Conservation (phyloP, 2,113 vertebrate genomes). For the Lophochroa leadbeateri region DNA sequence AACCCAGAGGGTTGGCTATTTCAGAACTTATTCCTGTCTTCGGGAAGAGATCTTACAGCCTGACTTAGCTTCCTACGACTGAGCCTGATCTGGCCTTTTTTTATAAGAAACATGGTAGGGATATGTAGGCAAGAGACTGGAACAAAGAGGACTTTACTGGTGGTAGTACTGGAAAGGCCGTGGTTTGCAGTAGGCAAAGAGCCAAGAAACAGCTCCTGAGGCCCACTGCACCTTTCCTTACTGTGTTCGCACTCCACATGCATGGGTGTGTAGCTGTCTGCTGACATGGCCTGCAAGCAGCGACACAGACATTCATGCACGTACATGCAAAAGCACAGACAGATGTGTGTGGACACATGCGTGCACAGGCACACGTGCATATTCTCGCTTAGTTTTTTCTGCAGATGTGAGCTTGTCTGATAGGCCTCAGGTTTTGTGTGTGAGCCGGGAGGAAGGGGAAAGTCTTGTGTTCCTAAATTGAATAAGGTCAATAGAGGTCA, state of each 20-base stretch:
- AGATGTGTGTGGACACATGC: background rate
- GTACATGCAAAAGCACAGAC: background rate
- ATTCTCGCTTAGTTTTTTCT: background rate
- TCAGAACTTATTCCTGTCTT: background rate
- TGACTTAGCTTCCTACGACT: background rate
- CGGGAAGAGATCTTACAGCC: background rate
- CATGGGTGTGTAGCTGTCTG: background rate
- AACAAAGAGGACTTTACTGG: background rate
- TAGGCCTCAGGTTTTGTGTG: background rate
- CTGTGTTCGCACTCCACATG: background rate
- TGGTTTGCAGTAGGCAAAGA: background rate
- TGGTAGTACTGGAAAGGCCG: background rate
- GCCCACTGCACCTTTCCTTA: background rate
- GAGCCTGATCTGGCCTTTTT: background rate
- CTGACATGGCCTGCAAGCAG: background rate
- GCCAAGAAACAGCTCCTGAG: background rate
- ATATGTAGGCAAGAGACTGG: accelerated
- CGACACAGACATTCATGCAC: background rate
- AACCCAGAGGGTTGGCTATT: background rate
- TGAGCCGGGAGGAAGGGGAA: background rate
- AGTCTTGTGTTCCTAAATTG: background rate
- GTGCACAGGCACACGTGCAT: background rate
- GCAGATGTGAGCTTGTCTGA: background rate
- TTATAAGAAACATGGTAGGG: accelerated
- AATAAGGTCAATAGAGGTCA: background rate